Percentiles rank a stretch among this genome's conserved stretches.
Conservation (phyloP, 2,797 vertebrate genomes). For the Tapera naevia region DNA sequence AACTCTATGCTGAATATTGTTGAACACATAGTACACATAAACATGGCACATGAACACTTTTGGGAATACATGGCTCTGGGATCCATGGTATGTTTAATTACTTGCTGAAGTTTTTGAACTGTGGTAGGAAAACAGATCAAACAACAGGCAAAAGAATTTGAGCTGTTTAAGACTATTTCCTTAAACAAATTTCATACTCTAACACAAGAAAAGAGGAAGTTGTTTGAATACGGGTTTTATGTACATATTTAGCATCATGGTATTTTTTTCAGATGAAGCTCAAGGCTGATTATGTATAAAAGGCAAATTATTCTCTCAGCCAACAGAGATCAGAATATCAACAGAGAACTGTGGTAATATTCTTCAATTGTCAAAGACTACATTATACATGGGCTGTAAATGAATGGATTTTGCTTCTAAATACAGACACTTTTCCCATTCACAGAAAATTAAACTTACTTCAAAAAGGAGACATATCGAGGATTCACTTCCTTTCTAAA, state of each 20-base stretch:
- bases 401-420: slow-evolving; percentile 63
- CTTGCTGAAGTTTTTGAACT: background rate
- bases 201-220: background rate
- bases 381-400: slow-evolving; percentile 42
- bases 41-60: background rate
- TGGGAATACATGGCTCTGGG: background rate
- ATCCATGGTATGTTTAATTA: background rate
- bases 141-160: slow-evolving; percentile 20
- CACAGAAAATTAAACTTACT: slow-evolving; percentile 65
- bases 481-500: slow-evolving; percentile 34
- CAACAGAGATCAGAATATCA: slow-evolving; percentile 40
- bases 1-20: background rate
- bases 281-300: slow-evolving; percentile 42
- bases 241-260: background rate
- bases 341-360: slow-evolving; percentile 14
- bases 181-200: background rate
- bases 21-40: background rate
- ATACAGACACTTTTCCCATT: slow-evolving; percentile 59
- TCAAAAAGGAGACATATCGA: background rate
- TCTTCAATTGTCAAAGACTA: slow-evolving; percentile 30
- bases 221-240: background rate
- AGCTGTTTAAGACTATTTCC: background rate
- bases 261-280: slow-evolving; percentile 47
- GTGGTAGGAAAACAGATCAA: slow-evolving; percentile 35
- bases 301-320: slow-evolving; percentile 59